phyloP scores from a whole-genome alignment of 2,888 invertebrate genomes.

The Diplazon laetatorius region DNA sequence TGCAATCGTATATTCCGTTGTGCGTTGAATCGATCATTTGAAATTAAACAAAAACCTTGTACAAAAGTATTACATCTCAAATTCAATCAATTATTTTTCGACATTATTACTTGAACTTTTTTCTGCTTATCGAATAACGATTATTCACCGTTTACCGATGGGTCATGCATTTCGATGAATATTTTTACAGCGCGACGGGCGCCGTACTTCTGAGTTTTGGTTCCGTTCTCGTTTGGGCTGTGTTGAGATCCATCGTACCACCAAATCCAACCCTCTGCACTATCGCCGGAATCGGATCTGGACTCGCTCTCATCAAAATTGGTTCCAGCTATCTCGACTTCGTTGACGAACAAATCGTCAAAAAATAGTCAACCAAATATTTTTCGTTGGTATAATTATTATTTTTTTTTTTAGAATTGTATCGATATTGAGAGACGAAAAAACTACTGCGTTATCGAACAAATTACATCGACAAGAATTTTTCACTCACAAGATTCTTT shows the following conservation, averaged over 20 bases:
- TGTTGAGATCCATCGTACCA: constrained; percentile 91
- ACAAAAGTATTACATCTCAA: too few relatives aligned
- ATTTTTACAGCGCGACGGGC: constrained; percentile 85
- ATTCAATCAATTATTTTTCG: too few relatives aligned
- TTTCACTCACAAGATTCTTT: constrained; percentile 33
- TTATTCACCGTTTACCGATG: too few relatives aligned
- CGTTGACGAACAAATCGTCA: constrained; percentile 85
- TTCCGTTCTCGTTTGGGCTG: constrained; percentile 94
- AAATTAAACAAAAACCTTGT: too few relatives aligned
- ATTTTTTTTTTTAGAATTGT: constrained; percentile 40
- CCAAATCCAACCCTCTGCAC: constrained; percentile 87
- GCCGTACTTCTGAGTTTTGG: constrained; percentile 94
- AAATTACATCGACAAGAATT: constrained; percentile 27
- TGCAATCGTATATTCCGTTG: too few relatives aligned
- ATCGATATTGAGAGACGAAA: constrained; percentile 12
- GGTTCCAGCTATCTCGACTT: constrained; percentile 87
- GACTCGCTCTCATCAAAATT: constrained; percentile 86
- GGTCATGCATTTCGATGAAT: too few relatives aligned
- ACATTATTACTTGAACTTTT: too few relatives aligned
- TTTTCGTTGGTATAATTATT: too few relatives aligned
- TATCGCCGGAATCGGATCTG: constrained; percentile 88
- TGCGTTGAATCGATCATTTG: too few relatives aligned
- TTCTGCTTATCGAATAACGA: too few relatives aligned
- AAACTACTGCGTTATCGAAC: constrained; percentile 21
- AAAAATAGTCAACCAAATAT: constrained; percentile 76